phyloP scores from a whole-genome alignment of 2,113 vertebrate genomes.

The Anhinga anhinga region DNA sequence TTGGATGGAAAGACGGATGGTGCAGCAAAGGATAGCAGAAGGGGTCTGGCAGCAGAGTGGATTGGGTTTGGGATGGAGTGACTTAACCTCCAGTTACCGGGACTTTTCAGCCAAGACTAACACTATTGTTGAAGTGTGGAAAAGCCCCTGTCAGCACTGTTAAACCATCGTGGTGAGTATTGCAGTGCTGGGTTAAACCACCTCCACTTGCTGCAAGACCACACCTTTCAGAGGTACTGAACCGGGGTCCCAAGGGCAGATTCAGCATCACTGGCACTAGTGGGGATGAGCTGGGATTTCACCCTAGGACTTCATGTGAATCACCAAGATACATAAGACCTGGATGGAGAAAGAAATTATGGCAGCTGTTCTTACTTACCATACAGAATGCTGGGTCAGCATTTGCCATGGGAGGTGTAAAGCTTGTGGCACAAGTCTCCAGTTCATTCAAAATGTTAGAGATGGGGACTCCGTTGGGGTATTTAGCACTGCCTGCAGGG shows the following conservation, averaged over 20 bases:
- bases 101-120: conserved; percentile 18
- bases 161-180: neutral
- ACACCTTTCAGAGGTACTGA: neutral
- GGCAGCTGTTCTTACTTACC: neutral
- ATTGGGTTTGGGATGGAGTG: neutral
- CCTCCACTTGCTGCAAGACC: neutral
- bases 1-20: neutral
- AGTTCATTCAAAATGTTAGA: neutral
- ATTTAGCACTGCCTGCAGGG: neutral
- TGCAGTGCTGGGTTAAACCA: neutral
- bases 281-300: neutral
- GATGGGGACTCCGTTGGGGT: neutral
- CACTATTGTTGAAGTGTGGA: neutral
- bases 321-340: neutral
- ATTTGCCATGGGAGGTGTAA: neutral
- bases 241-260: rapidly evolving
- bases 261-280: neutral
- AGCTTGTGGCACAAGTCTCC: neutral
- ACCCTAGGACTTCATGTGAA: neutral
- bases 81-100: neutral
- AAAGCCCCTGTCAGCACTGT: conserved; percentile 24
- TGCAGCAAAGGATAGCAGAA: neutral
- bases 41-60: neutral
- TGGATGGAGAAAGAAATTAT: neutral
- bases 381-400: neutral